Evolutionary conservation across 2,113 vertebrate species (phyloP).

Genomic region (Erinaceus europaeus): DNA sequence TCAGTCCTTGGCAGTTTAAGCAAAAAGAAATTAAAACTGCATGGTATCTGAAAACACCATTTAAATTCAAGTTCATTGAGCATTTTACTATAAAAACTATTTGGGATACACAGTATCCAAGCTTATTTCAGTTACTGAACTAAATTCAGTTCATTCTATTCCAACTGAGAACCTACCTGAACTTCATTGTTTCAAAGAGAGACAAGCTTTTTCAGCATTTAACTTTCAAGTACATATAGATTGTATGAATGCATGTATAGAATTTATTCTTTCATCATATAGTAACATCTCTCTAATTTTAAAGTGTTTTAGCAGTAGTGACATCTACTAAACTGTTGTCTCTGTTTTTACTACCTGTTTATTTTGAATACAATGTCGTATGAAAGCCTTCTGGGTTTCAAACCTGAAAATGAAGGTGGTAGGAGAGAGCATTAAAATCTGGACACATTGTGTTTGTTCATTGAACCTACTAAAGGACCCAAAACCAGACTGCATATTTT

Average conservation of each 20-base stretch:
- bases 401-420: constrained; percentile 85
- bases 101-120: constrained; percentile 47
- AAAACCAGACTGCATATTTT: not conserved
- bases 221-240: not conserved
- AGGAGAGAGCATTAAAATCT: constrained; percentile 11
- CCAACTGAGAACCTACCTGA: not conserved
- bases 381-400: constrained; percentile 80
- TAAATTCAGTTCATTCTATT: constrained; percentile 35
- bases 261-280: not conserved
- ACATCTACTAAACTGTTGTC: constrained; percentile 83
- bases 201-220: not conserved
- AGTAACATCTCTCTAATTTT: not conserved
- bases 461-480: not conserved
- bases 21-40: not conserved
- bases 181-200: constrained; percentile 7
- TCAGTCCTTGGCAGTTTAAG: not conserved
- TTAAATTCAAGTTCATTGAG: not conserved
- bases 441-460: not conserved
- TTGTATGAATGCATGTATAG: not conserved
- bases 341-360: constrained; percentile 84
- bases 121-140: constrained; percentile 54
- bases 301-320: fast-evolving
- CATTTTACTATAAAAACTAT: not conserved
- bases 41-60: not conserved
- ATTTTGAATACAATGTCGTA: constrained; percentile 80